Conservation (phyloP, 2,888 invertebrate genomes). For the Drosophila demipolita region DNA sequence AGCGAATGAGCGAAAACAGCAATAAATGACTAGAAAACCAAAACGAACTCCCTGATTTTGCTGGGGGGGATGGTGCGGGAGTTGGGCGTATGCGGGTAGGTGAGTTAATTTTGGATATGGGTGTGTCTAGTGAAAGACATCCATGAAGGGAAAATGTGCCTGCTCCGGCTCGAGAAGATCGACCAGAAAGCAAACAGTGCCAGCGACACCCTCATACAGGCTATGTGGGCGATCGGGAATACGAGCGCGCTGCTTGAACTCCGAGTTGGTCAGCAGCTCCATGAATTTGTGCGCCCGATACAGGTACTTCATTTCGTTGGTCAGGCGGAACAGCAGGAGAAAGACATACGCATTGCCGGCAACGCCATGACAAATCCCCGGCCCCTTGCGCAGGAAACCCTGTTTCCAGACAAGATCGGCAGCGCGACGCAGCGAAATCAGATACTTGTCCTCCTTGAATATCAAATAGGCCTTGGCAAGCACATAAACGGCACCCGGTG, state of each 20-base stretch:
- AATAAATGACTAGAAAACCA: conserved; percentile 64
- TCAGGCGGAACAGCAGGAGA: conserved; percentile 90
- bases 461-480: conserved; percentile 92
- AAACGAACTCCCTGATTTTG: conserved; percentile 45
- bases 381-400: conserved; percentile 94
- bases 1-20: background rate
- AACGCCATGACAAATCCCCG: conserved; percentile 95
- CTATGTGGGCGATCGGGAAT: conserved; percentile 93
- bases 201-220: conserved; percentile 93
- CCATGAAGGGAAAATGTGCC: conserved; percentile 93
- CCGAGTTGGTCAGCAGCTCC: conserved; percentile 89
- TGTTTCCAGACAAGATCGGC: conserved; percentile 93
- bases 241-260: conserved; percentile 89
- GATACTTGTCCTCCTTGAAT: conserved; percentile 90
- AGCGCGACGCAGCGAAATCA: conserved; percentile 88
- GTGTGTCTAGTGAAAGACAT: conserved; percentile 86
- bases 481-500: conserved; percentile 92
- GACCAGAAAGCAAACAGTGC: conserved; percentile 92
- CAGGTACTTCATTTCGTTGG: conserved; percentile 89
- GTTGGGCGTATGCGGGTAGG: background rate
- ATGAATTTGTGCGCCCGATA: conserved; percentile 91
- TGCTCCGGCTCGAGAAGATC: conserved; percentile 90
- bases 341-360: conserved; percentile 94
- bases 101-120: background rate
- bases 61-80: background rate